phyloP scores from a whole-genome alignment of 2,113 vertebrate genomes.

The Mesembrinibis cayennensis region DNA sequence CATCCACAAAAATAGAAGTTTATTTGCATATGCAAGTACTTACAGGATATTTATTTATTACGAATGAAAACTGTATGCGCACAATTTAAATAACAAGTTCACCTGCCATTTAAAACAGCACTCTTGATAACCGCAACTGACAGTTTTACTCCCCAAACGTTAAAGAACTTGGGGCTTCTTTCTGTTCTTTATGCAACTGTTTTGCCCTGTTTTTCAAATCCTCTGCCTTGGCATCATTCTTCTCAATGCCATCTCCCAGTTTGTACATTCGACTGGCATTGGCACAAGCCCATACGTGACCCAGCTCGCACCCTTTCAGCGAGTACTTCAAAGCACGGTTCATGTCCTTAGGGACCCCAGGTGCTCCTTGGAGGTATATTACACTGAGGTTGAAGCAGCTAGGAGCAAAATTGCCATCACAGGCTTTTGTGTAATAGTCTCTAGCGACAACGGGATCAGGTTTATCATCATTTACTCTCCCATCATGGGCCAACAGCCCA shows the following conservation, averaged over 20 bases:
- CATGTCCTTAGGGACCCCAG: slow-evolving; percentile 86
- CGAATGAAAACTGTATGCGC: neutral
- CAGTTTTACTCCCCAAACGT: slow-evolving; percentile 67
- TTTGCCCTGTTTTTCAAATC: slow-evolving; percentile 87
- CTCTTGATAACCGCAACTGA: neutral
- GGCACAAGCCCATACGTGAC: slow-evolving; percentile 91
- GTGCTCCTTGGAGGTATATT: slow-evolving; percentile 84
- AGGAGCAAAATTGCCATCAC: slow-evolving; percentile 80
- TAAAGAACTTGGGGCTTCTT: slow-evolving; percentile 70
- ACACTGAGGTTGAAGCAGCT: slow-evolving; percentile 93
- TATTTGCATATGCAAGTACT: slow-evolving; percentile 39
- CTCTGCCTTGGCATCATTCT: slow-evolving; percentile 87
- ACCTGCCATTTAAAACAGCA: neutral
- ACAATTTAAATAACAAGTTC: neutral
- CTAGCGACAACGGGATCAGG: slow-evolving; percentile 74
- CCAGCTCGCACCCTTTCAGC: slow-evolving; percentile 86
- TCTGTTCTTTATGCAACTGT: slow-evolving; percentile 81
- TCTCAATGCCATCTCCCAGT: slow-evolving; percentile 87
- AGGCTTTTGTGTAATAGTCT: slow-evolving; percentile 88
- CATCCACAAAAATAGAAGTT: slow-evolving; percentile 2
- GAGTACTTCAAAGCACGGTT: slow-evolving; percentile 82
- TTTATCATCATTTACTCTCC: slow-evolving; percentile 71
- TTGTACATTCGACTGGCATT: slow-evolving; percentile 97
- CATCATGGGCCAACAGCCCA: slow-evolving; percentile 85
- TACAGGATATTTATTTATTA: neutral